Percentiles rank a stretch among this genome's conserved stretches.
Conservation (phyloP, 2,888 invertebrate species). For the Pachycephus smyrnensis region DNA sequence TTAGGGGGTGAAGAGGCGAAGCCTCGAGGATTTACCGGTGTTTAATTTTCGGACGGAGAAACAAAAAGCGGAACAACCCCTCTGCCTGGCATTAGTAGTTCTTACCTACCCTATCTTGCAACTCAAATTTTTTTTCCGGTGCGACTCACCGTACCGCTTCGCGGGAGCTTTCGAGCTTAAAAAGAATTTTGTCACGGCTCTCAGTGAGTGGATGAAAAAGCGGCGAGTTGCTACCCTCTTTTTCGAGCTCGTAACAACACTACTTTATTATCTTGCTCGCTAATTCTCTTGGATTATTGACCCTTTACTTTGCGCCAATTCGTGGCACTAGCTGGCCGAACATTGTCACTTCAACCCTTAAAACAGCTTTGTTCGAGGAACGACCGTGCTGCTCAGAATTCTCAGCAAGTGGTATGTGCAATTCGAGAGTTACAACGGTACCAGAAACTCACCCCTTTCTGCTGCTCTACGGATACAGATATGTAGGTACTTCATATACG, state of each 20-base stretch:
- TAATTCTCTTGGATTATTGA: constrained; percentile 2
- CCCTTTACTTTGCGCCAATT: neutral
- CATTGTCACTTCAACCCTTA: neutral
- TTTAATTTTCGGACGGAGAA: constrained; percentile 6
- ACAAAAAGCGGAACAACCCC: constrained; percentile 4
- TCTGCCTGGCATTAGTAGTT: constrained; percentile 7
- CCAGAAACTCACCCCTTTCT: neutral
- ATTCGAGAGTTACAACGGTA: neutral
- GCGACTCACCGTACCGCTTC: neutral
- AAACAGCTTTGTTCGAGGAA: neutral
- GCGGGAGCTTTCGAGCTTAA: constrained; percentile 8
- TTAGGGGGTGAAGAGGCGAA: neutral
- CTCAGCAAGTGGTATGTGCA: neutral
- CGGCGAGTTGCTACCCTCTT: neutral
- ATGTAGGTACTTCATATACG: neutral
- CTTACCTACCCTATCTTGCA: neutral
- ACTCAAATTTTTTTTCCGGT: neutral
- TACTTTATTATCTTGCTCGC: neutral
- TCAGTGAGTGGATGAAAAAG: neutral
- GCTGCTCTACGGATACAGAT: neutral
- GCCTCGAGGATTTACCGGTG: constrained; percentile 14
- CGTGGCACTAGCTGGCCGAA: neutral
- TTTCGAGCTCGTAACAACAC: neutral
- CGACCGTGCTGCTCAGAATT: neutral
- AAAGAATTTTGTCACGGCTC: constrained; percentile 5